Conservation (phyloP, 2,113 vertebrate genomes). For the Phainopepla nitens region DNA sequence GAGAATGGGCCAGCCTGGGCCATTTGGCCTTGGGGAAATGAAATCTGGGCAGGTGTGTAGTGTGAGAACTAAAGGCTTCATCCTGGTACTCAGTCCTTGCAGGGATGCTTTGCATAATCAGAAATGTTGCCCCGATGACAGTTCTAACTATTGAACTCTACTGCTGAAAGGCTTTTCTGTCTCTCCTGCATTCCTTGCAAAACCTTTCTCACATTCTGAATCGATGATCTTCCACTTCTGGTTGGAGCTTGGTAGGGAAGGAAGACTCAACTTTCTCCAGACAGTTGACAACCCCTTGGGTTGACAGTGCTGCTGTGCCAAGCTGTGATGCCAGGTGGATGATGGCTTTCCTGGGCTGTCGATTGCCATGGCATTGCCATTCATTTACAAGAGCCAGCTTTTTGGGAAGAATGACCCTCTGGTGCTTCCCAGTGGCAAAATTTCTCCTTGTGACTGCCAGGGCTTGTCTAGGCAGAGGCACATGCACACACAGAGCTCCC, state of each 20-base stretch:
- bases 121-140: neutral
- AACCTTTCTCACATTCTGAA: neutral
- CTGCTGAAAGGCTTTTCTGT: neutral
- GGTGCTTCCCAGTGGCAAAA: neutral
- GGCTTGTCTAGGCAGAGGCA: neutral
- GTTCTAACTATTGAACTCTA: accelerated
- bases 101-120: neutral
- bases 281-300: neutral
- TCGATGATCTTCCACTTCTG: neutral
- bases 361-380: neutral
- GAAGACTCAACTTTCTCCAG: neutral
- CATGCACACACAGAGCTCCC: neutral
- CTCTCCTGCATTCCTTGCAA: neutral
- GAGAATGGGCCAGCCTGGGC: accelerated
- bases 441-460: neutral
- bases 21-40: neutral
- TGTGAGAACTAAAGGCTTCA: neutral
- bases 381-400: neutral
- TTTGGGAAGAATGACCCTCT: neutral
- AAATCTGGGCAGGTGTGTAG: neutral
- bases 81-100: neutral
- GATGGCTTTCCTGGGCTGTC: neutral
- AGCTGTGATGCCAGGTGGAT: neutral
- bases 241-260: neutral
- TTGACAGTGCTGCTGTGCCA: neutral